Evolutionary conservation across 2,888 invertebrate genomes (phyloP).

Genomic region (Nomada lathburiana): DNA sequence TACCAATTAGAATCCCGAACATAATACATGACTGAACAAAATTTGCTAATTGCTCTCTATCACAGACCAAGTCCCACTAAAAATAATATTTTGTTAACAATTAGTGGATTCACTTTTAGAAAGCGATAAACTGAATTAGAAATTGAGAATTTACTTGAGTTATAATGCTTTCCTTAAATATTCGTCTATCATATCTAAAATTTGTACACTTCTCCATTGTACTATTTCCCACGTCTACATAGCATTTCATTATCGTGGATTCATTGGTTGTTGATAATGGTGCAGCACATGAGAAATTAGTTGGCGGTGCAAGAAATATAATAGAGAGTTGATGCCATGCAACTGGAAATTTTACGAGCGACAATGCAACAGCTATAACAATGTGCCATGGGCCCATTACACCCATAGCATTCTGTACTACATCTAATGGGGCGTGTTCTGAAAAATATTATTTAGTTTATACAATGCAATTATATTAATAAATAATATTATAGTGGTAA

Average conservation of each 20-base stretch:
- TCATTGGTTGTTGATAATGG: slow-evolving; percentile 70
- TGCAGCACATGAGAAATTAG: slow-evolving; percentile 84
- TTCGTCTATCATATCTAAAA: slow-evolving; percentile 86
- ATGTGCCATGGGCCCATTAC: slow-evolving; percentile 86
- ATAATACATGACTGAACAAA: slow-evolving; percentile 86
- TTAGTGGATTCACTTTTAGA: not conserved
- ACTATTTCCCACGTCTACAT: slow-evolving; percentile 72
- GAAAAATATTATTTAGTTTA: slow-evolving; percentile 35
- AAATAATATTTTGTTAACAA: slow-evolving; percentile 55
- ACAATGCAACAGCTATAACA: slow-evolving; percentile 85
- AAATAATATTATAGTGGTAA: not conserved
- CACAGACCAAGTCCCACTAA: slow-evolving; percentile 88
- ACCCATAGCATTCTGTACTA: slow-evolving; percentile 85
- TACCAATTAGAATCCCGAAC: slow-evolving; percentile 86
- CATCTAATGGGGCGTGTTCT: slow-evolving; percentile 76
- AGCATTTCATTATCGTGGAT: slow-evolving; percentile 67
- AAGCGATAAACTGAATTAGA: not conserved
- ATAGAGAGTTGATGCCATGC: slow-evolving; percentile 87
- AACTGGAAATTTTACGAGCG: slow-evolving; percentile 86
- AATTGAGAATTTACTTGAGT: slow-evolving; percentile 84
- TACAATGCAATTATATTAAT: not conserved
- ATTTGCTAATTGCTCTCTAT: slow-evolving; percentile 85
- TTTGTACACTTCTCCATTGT: slow-evolving; percentile 76
- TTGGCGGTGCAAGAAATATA: slow-evolving; percentile 86
- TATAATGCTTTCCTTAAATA: slow-evolving; percentile 87